phyloP scores from a whole-genome alignment of 2,797 vertebrate genomes.

The Ataeniobius toweri region DNA sequence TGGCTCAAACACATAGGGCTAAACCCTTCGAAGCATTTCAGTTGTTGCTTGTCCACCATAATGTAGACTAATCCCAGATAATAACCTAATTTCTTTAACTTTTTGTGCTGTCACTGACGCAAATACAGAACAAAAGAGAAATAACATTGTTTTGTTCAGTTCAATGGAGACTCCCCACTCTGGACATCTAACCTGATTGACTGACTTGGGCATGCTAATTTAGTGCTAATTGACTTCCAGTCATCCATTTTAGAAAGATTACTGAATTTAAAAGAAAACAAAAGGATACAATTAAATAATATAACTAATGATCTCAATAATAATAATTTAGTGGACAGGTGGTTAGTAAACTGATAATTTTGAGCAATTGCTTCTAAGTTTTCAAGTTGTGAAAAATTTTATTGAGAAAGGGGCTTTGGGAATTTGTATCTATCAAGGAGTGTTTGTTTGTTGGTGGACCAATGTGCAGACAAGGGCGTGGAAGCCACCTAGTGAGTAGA shows the following conservation, averaged over 20 bases:
- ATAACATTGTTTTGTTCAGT: background rate
- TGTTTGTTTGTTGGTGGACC: no score
- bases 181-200: background rate
- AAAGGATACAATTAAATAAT: no score
- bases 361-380: no score
- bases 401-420: no score
- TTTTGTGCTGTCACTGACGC: background rate
- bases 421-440: no score
- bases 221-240: background rate
- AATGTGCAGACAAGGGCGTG: no score
- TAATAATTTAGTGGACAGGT: no score
- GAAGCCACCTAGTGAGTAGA: no score
- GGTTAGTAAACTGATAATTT: no score
- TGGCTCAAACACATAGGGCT: background rate
- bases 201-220: background rate
- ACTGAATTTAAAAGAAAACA: background rate
- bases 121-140: background rate
- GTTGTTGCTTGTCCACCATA: background rate
- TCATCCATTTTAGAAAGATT: background rate
- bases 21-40: background rate
- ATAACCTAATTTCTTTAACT: background rate
- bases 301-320: no score
- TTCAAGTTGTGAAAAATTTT: no score
- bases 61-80: background rate
- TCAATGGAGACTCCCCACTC: background rate